These are phyloP conservation scores for Lysiphlebus fabarum DNA, from an alignment of 1,140 invertebrate genomes.

Conservation along the genomic window DNA sequence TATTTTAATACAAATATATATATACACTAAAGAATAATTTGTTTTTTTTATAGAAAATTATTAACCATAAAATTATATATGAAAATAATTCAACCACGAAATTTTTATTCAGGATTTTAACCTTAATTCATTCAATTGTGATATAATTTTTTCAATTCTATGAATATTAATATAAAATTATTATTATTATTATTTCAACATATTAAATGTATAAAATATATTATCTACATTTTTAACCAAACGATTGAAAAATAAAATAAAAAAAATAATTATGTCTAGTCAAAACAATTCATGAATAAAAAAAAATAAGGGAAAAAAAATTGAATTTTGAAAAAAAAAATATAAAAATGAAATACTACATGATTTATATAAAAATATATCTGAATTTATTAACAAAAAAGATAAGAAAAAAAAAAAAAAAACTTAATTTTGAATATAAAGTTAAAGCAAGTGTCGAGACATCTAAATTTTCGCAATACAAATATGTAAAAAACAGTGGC, in stretches of 20 bases:
- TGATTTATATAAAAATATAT: neutral
- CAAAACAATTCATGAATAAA: constrained; percentile 10
- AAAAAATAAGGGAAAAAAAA: constrained; percentile 4
- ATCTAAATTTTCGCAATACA: constrained; percentile 25
- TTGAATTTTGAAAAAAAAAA: neutral
- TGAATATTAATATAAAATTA: no score
- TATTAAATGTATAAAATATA: no score
- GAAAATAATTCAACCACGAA: no score
- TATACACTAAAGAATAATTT: no score
- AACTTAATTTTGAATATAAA: constrained; percentile 3
- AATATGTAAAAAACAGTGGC: constrained; percentile 10
- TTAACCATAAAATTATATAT: no score
- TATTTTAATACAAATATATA: no score
- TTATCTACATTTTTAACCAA: neutral
- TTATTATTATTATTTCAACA: no score
- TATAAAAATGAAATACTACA: neutral
- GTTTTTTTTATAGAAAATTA: no score
- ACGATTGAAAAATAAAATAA: neutral
- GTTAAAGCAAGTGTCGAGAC: constrained; percentile 15
- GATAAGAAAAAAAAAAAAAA: constrained; percentile 11
- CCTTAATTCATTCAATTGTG: no score
- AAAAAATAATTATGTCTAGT: constrained; percentile 11
- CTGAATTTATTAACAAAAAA: neutral
- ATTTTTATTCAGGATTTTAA: no score
- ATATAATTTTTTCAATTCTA: no score